Evolutionary conservation across 2,888 invertebrate species (phyloP).

Genomic region (Melanostoma mellinum): DNA sequence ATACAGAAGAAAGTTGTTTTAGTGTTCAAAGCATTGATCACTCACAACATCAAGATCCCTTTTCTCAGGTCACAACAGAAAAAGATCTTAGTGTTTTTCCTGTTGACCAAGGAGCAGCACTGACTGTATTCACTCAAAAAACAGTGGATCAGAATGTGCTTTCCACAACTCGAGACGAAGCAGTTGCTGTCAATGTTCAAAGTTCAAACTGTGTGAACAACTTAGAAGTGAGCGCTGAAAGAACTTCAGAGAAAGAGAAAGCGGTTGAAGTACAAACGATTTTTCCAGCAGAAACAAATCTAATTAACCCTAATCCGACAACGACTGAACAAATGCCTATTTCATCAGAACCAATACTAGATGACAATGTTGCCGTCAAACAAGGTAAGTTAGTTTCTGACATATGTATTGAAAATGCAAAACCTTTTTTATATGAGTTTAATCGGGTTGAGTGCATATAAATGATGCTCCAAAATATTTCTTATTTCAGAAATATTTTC

Average conservation of each 20-base stretch:
- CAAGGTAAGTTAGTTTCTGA: conserved; percentile 29
- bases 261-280: too few relatives aligned
- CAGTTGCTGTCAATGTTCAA: too few relatives aligned
- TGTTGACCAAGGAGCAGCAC: background rate
- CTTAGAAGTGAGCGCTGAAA: too few relatives aligned
- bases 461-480: background rate
- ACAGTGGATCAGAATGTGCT: too few relatives aligned
- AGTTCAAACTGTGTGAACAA: too few relatives aligned
- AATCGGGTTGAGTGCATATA: background rate
- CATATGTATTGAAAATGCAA: background rate
- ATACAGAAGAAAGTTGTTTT: conserved; percentile 42
- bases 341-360: background rate
- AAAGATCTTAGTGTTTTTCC: background rate
- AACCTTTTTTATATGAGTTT: too few relatives aligned
- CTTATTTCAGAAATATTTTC: conserved; percentile 39
- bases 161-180: too few relatives aligned
- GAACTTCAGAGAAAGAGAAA: too few relatives aligned
- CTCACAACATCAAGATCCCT: conserved; percentile 35
- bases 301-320: too few relatives aligned
- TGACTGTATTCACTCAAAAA: too few relatives aligned
- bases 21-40: background rate
- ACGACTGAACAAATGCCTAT: background rate
- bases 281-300: too few relatives aligned
- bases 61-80: background rate
- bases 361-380: conserved; percentile 22